Evolutionary conservation across 2,888 invertebrate genomes (phyloP), one percentile per base, ranked within the genome.

Genomic region (Apamea sordens): DNA sequence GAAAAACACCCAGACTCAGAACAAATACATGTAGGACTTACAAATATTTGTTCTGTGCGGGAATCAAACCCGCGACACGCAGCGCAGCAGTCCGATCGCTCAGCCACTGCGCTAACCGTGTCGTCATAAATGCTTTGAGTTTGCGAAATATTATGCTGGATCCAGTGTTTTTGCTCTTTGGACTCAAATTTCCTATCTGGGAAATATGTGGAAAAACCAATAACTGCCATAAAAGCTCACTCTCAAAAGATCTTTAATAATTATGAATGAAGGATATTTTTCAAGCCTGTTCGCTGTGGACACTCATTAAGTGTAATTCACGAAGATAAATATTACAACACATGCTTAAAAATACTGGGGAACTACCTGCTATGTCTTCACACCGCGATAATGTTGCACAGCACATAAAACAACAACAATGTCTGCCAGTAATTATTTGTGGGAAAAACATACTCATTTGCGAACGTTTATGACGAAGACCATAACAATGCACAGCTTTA

Each of bases 341-440:
- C 56, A 65, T 74, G 76, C 64, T 21, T 32, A 28, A 36, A 68
- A 36, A 21, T 61, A 59, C 68, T 68, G 44, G 13, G 44, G 56
- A 32, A 68, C 18, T 53, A 75, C 15, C 24, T 15, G 59, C n/a
- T 15, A 32, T n/a, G 15, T 61, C 32, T 41, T 68, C 28, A 76
- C 24, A 83, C 4, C 21, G 44, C 10, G 36, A 50, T 59, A 21
- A 50, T 56, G 73, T 64, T 28, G 15, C 32, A 69, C n/a, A 21
- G 41, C 44, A 80, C 50, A 50, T 50, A 73, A 64, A 85, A 28
- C 28, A 53, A 84, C 56, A 72, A 85, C 72, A 82, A 80, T 64
- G 82, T 82, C 63, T 80, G 32, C 13, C 10, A 44, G 61, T 56
- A 73, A 86, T 82, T 71, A 75, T 86, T 82, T 86, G 61, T 73